Conservation (phyloP, 2,888 invertebrate genomes). For the Monoplex corrugatus region DNA sequence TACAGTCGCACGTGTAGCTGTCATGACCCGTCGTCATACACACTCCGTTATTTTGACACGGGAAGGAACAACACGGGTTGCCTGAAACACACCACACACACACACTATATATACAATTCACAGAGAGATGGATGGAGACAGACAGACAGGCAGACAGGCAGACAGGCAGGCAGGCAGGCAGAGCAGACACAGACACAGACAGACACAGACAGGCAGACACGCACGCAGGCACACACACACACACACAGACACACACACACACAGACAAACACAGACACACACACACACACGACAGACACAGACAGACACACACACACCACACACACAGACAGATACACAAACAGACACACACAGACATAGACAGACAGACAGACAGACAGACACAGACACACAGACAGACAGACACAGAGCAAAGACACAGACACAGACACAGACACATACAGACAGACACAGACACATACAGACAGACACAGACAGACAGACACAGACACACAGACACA, state of each 20-base stretch:
- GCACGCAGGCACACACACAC: neutral
- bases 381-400: neutral
- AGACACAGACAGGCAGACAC: neutral
- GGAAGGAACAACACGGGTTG: slow-evolving; percentile 81
- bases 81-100: slow-evolving; percentile 57
- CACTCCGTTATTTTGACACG: slow-evolving; percentile 81
- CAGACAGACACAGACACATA: neutral
- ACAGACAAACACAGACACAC: neutral
- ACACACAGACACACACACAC: slow-evolving; percentile 27
- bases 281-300: no score
- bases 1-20: slow-evolving; percentile 81
- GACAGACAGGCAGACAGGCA: neutral
- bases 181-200: neutral
- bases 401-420: neutral
- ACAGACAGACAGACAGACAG: neutral
- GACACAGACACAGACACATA: neutral
- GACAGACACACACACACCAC: neutral
- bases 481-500: neutral
- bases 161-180: neutral
- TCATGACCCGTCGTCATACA: slow-evolving; percentile 76
- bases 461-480: neutral
- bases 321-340: neutral
- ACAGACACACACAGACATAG: neutral
- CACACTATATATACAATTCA: no score
- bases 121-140: no score